Evolutionary conservation across 2,113 vertebrate genomes (phyloP), one percentile per base, ranked within the genome.

Genomic region (Fukomys damarensis): DNA sequence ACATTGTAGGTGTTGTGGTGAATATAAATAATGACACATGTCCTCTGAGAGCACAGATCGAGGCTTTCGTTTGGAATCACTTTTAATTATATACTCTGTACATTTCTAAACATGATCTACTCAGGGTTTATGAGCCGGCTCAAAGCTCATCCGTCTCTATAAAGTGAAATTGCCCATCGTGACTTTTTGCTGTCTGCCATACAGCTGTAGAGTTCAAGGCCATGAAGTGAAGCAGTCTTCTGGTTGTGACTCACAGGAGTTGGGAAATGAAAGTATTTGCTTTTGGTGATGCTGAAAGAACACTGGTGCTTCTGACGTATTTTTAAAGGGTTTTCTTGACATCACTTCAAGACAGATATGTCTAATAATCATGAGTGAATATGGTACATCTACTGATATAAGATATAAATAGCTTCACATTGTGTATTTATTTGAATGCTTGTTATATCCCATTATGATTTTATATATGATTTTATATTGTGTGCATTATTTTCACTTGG

Each of bases 41-140:
- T 26, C 38, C 20, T 79, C 28, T 84, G 68, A 30, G 56, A 79
- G n/a, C 17, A 58, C 24, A 74, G 26, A 84, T 38, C 35, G 72
- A 66, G 16, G 46, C 52, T 94, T 91, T 66, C 68, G 59, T 65
- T 84, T 93, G 59, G 54, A 65, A n/a, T 93, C 83, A 56, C 49
- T 86, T 86, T 87, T 58, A 90, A 90, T 49, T 17, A 43, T 90
- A 1, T 28, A 41, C 46, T 70, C 46, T 77, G 30, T 49, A 26
- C 32, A 94, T 84, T 93, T 84, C 9, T 17, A 52, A 43, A 43
- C 41, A 54, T 41, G 86, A 70, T 20, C 1, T 2, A 7, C 56
- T 84, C 77, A 17, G 35, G 38, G 41, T 84, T 81, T 49, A 49
- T 58, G 41, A 63, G 68, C 46, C 46, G 76, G 77, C 19, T 79